Base-by-base conservation (phyloP, 2,888 invertebrate species). In the Hoplodrina blanda region DNA sequence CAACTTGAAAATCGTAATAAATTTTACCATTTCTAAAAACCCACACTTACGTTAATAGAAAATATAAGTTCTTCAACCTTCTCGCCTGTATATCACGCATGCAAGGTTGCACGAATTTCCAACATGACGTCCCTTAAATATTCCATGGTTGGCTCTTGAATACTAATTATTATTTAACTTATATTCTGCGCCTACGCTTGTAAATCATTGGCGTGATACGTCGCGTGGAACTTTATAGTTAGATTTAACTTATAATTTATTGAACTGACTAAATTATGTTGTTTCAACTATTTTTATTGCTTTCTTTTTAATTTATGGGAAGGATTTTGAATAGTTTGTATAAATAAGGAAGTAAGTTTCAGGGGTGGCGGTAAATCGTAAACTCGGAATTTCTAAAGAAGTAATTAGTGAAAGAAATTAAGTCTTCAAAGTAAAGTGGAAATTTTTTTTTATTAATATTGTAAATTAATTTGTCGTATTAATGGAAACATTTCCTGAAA, bases 141-240 rank as follows among this genome's bases (percentile, higher is more conserved):
- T 88, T 89, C 88, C 87, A 81, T 68, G 73, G 77, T 84, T 75
- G 81, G 82, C 86, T 84, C 82, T 81, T 87, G 91, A 90, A 92
- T 92, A 91, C 92, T 91, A 92, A 92, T 92, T 92, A 88, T 85
- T 83, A 68, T 78, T 78, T 57, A 67, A 82, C 78, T 80, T 80
- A 71, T 71, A 72, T 69, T 76, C 73, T 73, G 60, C 53, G 68
- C 66, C 50, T 65, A 66, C 49, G 53, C 56, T 64, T 46, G 60
- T 82, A 82, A 83, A 83, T 84, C 84, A 82, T 64, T 55, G 49
- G 49, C 62, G 63, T 64, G 76, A 81, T 81, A 61, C 63, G 20
- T 80, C 52, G 82, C 78, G 82, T 80, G 80, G 56, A 59, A 76
- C 50, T 75, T 71, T 69, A 63, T 71, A 77, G 63, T 80, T 70